Conservation (phyloP, 1,140 invertebrate species). For the Radopholus similis region DNA sequence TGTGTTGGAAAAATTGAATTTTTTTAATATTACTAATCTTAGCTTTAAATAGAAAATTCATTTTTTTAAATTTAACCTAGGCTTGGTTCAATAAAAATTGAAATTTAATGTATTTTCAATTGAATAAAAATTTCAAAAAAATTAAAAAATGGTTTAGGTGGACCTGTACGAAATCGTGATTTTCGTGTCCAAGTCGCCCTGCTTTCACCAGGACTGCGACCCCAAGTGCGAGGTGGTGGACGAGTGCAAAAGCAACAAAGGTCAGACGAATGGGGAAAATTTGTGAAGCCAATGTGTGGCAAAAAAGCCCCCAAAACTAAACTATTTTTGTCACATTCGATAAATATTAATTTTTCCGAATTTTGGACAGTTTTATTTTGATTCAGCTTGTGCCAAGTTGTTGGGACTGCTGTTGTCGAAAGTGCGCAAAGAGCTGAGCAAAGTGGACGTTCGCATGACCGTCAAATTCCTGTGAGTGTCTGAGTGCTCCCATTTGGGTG, state of each 20-base stretch:
- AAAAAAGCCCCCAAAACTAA: neutral
- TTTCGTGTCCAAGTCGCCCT: conserved; percentile 58
- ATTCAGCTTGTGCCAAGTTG: conserved; percentile 53
- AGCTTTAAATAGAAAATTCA: too few species aligned
- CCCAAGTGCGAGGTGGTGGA: conserved; percentile 60
- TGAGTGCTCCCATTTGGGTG: too few species aligned
- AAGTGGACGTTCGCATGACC: conserved; percentile 52
- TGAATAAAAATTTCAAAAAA: neutral
- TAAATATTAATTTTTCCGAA: neutral
- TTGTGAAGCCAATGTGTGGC: neutral
- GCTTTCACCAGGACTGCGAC: conserved; percentile 60
- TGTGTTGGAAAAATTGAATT: too few species aligned
- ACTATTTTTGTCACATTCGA: neutral
- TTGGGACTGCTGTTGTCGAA: conserved; percentile 56
- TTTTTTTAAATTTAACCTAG: neutral
- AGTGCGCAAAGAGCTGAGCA: conserved; percentile 57
- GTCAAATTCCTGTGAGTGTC: conserved; percentile 15
- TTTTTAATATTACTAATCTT: too few species aligned
- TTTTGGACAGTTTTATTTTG: neutral
- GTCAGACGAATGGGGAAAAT: neutral
- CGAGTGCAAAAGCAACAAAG: conserved; percentile 58
- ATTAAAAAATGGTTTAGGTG: conserved; percentile 41
- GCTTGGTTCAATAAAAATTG: neutral
- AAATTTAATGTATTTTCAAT: conserved; percentile 8
- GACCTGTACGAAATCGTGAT: conserved; percentile 60